phyloP scores from a whole-genome alignment of 2,888 invertebrate genomes.

The Oscheius sp. region DNA sequence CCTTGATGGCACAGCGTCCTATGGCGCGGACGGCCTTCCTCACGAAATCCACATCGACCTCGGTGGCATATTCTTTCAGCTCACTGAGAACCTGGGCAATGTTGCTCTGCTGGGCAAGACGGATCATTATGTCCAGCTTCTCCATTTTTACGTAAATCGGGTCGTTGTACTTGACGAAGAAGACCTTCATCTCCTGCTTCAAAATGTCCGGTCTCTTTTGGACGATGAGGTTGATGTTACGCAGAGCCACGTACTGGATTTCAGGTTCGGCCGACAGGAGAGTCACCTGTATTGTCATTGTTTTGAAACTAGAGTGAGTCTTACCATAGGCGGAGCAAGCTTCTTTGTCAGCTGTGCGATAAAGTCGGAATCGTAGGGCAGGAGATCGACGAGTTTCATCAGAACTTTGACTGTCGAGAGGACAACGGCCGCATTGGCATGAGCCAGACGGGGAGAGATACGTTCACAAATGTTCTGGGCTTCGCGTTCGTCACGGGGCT shows the following conservation, averaged over 20 bases:
- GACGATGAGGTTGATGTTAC: constrained; percentile 98
- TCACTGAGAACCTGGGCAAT: constrained; percentile 98
- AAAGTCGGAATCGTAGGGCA: constrained; percentile 91
- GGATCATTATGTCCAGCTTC: constrained; percentile 98
- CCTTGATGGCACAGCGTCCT: constrained; percentile 92
- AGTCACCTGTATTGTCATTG: constrained; percentile 78
- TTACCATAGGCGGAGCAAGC: constrained; percentile 93
- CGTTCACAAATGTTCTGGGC: constrained; percentile 84
- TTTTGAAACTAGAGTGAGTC: not conserved
- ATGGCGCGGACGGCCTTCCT: constrained; percentile 98
- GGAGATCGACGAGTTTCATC: constrained; percentile 98
- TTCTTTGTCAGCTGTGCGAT: constrained; percentile 93
- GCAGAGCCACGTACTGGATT: constrained; percentile 96
- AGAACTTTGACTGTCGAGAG: constrained; percentile 94
- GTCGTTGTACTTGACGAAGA: constrained; percentile 99
- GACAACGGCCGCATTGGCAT: constrained; percentile 98
- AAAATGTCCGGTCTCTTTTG: constrained; percentile 96
- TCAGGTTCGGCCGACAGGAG: constrained; percentile 97
- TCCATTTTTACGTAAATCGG: constrained; percentile 99
- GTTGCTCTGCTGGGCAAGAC: constrained; percentile 95
- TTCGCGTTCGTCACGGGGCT: constrained; percentile 94
- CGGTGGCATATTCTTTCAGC: constrained; percentile 96
- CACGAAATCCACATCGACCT: constrained; percentile 99
- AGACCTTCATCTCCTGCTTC: constrained; percentile 98
- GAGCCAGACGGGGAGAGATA: constrained; percentile 94